phyloP scores from a whole-genome alignment of 2,797 vertebrate genomes.

The Rachycentron canadum region DNA sequence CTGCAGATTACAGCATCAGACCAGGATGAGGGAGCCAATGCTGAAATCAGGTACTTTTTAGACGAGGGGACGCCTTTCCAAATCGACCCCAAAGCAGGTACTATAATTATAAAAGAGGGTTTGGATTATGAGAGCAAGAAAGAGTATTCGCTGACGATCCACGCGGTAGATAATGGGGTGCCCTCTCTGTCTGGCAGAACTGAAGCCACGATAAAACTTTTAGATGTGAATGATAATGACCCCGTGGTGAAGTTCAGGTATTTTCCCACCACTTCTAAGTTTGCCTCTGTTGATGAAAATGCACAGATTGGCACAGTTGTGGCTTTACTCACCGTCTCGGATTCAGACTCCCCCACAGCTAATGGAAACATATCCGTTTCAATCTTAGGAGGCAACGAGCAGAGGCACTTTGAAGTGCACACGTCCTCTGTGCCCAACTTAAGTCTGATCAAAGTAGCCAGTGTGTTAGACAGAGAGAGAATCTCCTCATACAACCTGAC shows the following conservation, averaged over 20 bases:
- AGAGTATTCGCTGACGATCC: conserved; percentile 94
- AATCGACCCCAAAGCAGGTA: conserved; percentile 93
- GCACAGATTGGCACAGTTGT: conserved; percentile 96
- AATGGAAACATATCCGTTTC: conserved; percentile 98
- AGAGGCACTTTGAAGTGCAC: conserved; percentile 97
- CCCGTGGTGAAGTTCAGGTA: conserved; percentile 97
- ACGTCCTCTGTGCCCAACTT: conserved; percentile 96
- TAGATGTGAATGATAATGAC: conserved; percentile 97
- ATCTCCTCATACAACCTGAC: conserved; percentile 98
- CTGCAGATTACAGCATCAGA: conserved; percentile 93
- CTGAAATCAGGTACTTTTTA: conserved; percentile 93
- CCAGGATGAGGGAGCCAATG: conserved; percentile 93
- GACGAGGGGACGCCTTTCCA: conserved; percentile 94
- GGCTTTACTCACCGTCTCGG: conserved; percentile 95
- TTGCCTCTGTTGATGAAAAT: conserved; percentile 97
- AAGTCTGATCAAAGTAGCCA: conserved; percentile 97
- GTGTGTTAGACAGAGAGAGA: conserved; percentile 94
- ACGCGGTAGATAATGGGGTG: conserved; percentile 91
- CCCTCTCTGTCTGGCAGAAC: conserved; percentile 92
- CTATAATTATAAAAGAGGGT: conserved; percentile 91
- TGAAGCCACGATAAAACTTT: conserved; percentile 91
- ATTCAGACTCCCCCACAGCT: conserved; percentile 92
- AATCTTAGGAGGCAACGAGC: conserved; percentile 96
- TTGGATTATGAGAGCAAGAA: conserved; percentile 92
- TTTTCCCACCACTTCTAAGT: conserved; percentile 95